These are phyloP conservation scores for Troilus luridus DNA, from an alignment of 2,888 invertebrate species.

Conservation along the genomic window DNA sequence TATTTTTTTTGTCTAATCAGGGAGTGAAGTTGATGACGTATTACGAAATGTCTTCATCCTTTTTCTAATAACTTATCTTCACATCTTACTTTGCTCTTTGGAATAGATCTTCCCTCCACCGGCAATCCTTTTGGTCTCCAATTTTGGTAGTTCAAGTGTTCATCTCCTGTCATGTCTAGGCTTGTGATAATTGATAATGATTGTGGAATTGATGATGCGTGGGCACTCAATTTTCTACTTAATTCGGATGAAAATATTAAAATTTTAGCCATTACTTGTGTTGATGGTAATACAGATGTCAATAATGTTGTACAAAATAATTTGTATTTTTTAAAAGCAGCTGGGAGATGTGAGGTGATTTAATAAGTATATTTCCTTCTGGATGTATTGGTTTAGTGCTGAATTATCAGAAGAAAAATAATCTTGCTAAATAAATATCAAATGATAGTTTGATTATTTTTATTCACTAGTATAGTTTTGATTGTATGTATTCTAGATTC, in stretches of 20 bases:
- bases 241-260: conserved; percentile 71
- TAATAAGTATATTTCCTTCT: background rate
- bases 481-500: conserved; percentile 73
- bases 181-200: conserved; percentile 75
- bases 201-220: conserved; percentile 77
- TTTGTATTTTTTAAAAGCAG: conserved; percentile 57
- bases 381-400: background rate
- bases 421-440: background rate
- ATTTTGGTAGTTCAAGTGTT: background rate
- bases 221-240: conserved; percentile 75
- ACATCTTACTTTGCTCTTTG: background rate
- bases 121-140: background rate
- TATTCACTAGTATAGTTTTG: background rate
- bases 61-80: background rate
- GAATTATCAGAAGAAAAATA: background rate
- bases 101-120: background rate
- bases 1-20: no score
- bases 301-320: conserved; percentile 74
- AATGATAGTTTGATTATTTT: background rate
- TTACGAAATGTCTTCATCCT: background rate
- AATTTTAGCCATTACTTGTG: conserved; percentile 81
- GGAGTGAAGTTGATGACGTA: background rate
- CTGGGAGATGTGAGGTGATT: conserved; percentile 60
- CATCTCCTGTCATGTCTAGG: conserved; percentile 18
- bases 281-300: conserved; percentile 82